A percentile compares a stretch with the other conserved stretches of the same genome.
phyloP scores from a whole-genome alignment of 2,888 invertebrate genomes.

The Melanargia galathea region DNA sequence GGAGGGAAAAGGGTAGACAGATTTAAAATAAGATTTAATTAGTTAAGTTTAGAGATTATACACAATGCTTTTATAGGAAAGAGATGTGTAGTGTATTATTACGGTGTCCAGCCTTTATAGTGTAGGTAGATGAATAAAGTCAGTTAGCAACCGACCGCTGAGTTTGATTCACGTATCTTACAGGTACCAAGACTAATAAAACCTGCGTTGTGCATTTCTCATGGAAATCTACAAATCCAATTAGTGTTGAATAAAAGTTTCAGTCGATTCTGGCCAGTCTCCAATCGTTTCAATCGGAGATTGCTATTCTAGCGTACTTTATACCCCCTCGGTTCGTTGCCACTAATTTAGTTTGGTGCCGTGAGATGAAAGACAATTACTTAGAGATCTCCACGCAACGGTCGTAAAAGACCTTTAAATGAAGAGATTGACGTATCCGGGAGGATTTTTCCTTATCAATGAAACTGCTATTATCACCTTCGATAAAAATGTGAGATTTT shows the following conservation, averaged over 20 bases:
- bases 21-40: too few species aligned
- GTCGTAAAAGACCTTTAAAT: slow-evolving; percentile 39
- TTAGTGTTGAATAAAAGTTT: slow-evolving; percentile 69
- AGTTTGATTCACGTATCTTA: too few species aligned
- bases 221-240: slow-evolving; percentile 66
- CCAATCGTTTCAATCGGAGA: slow-evolving; percentile 69
- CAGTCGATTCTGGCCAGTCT: slow-evolving; percentile 65
- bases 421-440: slow-evolving; percentile 30
- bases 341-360: slow-evolving; percentile 59
- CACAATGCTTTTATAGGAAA: too few species aligned
- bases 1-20: too few species aligned
- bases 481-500: too few species aligned
- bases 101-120: too few species aligned
- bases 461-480: not conserved
- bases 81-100: too few species aligned
- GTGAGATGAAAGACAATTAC: slow-evolving; percentile 56
- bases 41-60: too few species aligned
- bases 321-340: slow-evolving; percentile 53
- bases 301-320: slow-evolving; percentile 56
- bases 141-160: too few species aligned
- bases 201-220: slow-evolving; percentile 47
- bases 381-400: slow-evolving; percentile 51
- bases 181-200: slow-evolving; percentile 32
- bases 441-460: not conserved
- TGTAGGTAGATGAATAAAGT: too few species aligned